A percentile compares a stretch with the other conserved stretches of the same genome.
phyloP scores from a whole-genome alignment of 1,140 invertebrate genomes.

The Ceratina australensis region DNA sequence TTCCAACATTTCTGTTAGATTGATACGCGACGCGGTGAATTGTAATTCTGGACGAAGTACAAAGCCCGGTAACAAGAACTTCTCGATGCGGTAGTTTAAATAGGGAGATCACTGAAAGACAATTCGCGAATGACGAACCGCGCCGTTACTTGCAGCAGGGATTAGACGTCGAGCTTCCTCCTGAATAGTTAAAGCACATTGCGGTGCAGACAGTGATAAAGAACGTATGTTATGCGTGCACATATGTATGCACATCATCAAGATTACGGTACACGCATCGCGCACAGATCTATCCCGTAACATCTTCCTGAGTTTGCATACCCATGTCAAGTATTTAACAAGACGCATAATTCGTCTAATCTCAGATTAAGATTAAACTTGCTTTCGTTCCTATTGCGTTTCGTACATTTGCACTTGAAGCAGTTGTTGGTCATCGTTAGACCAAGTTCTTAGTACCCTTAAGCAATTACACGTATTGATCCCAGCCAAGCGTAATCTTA shows the following conservation, averaged over 20 bases:
- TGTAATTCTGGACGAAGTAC: no score
- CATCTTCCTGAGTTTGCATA: not conserved
- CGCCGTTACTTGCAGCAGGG: not conserved
- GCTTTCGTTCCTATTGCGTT: not conserved
- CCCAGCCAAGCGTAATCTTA: not conserved
- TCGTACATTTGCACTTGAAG: not conserved
- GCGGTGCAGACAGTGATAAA: conserved; percentile 6
- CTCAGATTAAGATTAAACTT: not conserved
- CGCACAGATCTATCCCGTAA: no score
- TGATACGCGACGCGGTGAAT: no score
- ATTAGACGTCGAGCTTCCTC: conserved; percentile 20
- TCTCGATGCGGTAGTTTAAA: not conserved
- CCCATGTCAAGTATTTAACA: no score
- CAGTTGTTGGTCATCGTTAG: not conserved
- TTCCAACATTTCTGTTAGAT: not conserved
- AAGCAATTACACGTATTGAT: conserved; percentile 17
- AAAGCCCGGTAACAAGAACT: not conserved
- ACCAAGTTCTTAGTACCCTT: not conserved
- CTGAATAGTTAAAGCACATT: conserved; percentile 23
- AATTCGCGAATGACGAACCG: not conserved
- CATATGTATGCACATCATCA: not conserved
- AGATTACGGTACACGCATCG: not conserved
- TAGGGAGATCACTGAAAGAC: not conserved
- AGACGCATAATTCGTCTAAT: not conserved
- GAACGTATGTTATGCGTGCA: not conserved